Evolutionary conservation across 2,888 invertebrate species (phyloP).

Genomic region (Crematogaster levior): DNA sequence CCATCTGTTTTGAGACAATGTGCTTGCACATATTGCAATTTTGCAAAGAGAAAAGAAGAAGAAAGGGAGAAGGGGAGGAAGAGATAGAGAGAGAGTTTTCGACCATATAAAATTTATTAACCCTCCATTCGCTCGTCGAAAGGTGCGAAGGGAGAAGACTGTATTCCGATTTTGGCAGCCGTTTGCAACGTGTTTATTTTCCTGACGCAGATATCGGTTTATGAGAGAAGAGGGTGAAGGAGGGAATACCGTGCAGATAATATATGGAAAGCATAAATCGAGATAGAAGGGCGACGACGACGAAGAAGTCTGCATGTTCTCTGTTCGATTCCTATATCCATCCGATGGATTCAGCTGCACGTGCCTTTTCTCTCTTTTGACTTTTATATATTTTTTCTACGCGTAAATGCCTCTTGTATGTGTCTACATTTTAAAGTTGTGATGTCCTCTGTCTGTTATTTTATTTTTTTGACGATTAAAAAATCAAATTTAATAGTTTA

Average conservation of each 20-base stretch:
- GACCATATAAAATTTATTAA: conserved; percentile 46
- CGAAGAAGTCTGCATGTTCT: conserved; percentile 42
- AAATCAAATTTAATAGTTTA: background rate
- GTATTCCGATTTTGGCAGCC: conserved; percentile 66
- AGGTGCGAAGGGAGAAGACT: conserved; percentile 63
- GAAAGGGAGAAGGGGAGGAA: background rate
- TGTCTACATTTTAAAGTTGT: background rate
- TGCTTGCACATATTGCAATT: background rate
- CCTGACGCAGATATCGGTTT: conserved; percentile 66
- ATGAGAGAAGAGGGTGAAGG: conserved; percentile 49
- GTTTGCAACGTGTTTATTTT: conserved; percentile 72
- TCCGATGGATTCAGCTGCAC: conserved; percentile 64
- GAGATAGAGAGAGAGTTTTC: conserved; percentile 4
- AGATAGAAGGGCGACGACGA: conserved; percentile 58
- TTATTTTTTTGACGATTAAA: background rate
- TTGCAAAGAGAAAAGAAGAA: background rate
- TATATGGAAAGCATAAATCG: conserved; percentile 73
- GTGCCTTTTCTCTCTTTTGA: conserved; percentile 17
- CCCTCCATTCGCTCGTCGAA: conserved; percentile 40
- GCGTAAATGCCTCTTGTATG: background rate
- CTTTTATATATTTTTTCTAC: conserved; percentile 50
- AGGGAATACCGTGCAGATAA: conserved; percentile 61
- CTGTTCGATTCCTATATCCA: conserved; percentile 60
- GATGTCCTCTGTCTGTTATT: background rate
- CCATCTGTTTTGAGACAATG: background rate